Base-by-base conservation (phyloP, 2,113 vertebrate species). In the Psophia crepitans region DNA sequence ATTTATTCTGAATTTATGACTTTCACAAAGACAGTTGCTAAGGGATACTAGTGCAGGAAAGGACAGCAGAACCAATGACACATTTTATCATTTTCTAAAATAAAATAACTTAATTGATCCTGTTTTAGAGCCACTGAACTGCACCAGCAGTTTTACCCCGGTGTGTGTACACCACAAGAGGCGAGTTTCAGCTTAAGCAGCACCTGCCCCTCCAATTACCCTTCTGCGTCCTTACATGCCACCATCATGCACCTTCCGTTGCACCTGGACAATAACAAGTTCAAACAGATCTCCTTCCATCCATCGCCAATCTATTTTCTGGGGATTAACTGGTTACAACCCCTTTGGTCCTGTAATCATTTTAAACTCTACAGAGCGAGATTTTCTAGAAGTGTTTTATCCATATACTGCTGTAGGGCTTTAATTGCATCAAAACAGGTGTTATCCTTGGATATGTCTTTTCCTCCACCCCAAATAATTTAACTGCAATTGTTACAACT, bases 341-440 rank as follows among this genome's bases (percentile, higher is more conserved):
- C 41, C 90, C 82, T 84, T 88, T 84, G 58, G 75, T 75, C 68
- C 33, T 82, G 82, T 70, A 87, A 69, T 85, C 11, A 63, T 90
- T 96, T 95, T 71, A 73, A 95, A 91, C 35, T 65, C 70, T 35
- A 39, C 57, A 84, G 35, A 88, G 43, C 43, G 87, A 73, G 35
- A 33, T 85, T 84, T 78, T 94, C 71, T 75, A 43, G n/a, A 87
- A 94, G 44, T 81, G 76, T 73, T 84, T 93, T 89, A 88, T 53
- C 61, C 68, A 11, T 80, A 56, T 37, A 91, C 49, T 93, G 89
- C 86, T 95, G 57, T 48, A 93, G 85, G 81, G 87, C n/a, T 94
- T 93, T 84, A 95, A 92, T 69, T 91, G 87, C 44, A 94, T 83
- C 61, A 89, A 95, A 96, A 87, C 74, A 93, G 89, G 80, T 94